Evolutionary conservation across 2,797 vertebrate species (phyloP).

Genomic region (Scarus forsteni): DNA sequence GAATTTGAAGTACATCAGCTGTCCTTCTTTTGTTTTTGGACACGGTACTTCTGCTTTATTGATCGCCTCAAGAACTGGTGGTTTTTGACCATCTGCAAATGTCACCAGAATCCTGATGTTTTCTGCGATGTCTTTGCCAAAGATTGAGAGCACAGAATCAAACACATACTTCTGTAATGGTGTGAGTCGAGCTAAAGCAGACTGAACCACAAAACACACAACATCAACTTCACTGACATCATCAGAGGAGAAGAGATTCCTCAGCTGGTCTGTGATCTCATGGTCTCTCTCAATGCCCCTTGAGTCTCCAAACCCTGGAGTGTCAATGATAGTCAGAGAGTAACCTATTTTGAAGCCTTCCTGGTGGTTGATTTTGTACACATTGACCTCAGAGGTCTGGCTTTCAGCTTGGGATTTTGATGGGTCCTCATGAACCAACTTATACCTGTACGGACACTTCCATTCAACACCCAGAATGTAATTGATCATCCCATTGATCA

Average conservation of each 20-base stretch:
- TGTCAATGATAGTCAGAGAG: constrained; percentile 56
- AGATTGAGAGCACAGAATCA: constrained; percentile 41
- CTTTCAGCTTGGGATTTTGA: constrained; percentile 55
- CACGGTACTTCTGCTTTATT: constrained; percentile 47
- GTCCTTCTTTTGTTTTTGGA: constrained; percentile 24
- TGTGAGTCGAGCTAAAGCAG: constrained; percentile 29
- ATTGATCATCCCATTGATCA: constrained; percentile 65
- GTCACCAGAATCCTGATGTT: constrained; percentile 65
- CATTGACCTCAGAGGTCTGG: constrained; percentile 49
- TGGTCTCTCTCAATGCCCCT: constrained; percentile 42
- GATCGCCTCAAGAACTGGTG: constrained; percentile 59
- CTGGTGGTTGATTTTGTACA: constrained; percentile 59
- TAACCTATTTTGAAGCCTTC: constrained; percentile 38
- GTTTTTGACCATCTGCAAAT: constrained; percentile 57
- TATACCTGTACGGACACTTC: constrained; percentile 46
- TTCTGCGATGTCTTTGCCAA: constrained; percentile 58
- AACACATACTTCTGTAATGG: constrained; percentile 37
- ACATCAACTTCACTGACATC: constrained; percentile 44
- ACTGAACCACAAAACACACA: constrained; percentile 34
- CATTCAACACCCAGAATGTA: constrained; percentile 68
- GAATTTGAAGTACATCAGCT: constrained; percentile 69
- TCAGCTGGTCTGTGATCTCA: constrained; percentile 48
- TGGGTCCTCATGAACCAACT: constrained; percentile 47
- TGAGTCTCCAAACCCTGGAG: constrained; percentile 68
- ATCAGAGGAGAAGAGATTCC: constrained; percentile 38